A percentile compares a stretch with the other conserved stretches of the same genome.
Conservation (phyloP, 1,140 invertebrate genomes). For the Psilanteris sp. region DNA sequence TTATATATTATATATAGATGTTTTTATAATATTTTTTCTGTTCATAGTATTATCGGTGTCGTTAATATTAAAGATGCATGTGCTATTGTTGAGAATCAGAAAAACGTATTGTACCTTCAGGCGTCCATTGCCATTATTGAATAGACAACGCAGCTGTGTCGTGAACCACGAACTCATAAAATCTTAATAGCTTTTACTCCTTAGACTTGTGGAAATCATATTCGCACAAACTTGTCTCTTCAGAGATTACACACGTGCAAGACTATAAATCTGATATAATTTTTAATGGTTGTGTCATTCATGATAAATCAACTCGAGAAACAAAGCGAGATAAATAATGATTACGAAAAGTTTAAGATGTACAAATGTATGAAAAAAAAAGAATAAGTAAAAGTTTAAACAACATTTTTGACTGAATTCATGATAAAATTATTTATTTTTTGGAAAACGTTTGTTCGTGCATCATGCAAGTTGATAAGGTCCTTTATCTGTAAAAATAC, state of each 20-base stretch:
- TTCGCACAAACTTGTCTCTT: conserved; percentile 29
- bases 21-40: no score
- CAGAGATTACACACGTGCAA: conserved; percentile 19
- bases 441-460: not conserved
- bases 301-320: conserved; percentile 31
- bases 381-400: not conserved
- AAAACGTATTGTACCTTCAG: conserved; percentile 34
- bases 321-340: conserved; percentile 12
- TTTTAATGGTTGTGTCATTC: conserved; percentile 29
- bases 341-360: conserved; percentile 21
- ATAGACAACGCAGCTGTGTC: conserved; percentile 70
- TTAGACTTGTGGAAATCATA: conserved; percentile 48
- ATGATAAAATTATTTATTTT: no score
- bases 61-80: conserved; percentile 74
- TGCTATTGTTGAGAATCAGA: conserved; percentile 47
- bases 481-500: conserved; percentile 1
- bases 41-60: conserved; percentile 71
- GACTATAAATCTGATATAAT: conserved; percentile 41
- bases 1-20: no score
- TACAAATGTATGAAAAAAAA: no score
- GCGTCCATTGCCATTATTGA: conserved; percentile 68
- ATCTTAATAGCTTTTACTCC: conserved; percentile 68
- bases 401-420: not conserved
- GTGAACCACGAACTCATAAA: conserved; percentile 68
- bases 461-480: not conserved